A percentile compares a stretch with the other conserved stretches of the same genome.
Conservation (phyloP, 2,113 vertebrate species). For the Aphelocoma coerulescens region DNA sequence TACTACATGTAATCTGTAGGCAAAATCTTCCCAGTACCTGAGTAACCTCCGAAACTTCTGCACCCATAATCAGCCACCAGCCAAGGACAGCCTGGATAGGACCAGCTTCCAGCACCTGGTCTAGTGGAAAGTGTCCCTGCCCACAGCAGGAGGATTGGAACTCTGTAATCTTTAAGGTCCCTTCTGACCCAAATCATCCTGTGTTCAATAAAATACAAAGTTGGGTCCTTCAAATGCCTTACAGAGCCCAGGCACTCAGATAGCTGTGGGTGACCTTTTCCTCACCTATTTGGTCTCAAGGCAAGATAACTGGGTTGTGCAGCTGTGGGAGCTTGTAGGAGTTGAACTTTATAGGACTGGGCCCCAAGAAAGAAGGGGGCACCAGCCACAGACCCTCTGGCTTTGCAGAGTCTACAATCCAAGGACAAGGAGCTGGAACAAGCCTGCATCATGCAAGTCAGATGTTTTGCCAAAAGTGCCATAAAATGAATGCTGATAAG, state of each 20-base stretch:
- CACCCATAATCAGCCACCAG: not conserved
- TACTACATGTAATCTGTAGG: not conserved
- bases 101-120: not conserved
- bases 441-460: not conserved
- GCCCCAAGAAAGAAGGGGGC: not conserved
- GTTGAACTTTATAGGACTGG: not conserved
- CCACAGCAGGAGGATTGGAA: not conserved
- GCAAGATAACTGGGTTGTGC: not conserved
- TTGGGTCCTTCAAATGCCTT: not conserved
- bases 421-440: not conserved
- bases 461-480: not conserved
- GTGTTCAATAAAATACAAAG: not conserved
- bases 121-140: not conserved
- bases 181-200: not conserved
- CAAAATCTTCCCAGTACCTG: not conserved
- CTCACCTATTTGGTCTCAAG: not conserved
- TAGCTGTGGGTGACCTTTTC: not conserved
- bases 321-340: not conserved
- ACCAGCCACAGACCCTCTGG: not conserved
- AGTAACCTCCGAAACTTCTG: not conserved
- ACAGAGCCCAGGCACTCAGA: not conserved
- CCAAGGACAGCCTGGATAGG: not conserved
- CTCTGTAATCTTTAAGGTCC: not conserved
- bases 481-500: not conserved
- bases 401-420: not conserved